Conservation (phyloP, 2,888 invertebrate genomes). For the Camponotus fellah region DNA sequence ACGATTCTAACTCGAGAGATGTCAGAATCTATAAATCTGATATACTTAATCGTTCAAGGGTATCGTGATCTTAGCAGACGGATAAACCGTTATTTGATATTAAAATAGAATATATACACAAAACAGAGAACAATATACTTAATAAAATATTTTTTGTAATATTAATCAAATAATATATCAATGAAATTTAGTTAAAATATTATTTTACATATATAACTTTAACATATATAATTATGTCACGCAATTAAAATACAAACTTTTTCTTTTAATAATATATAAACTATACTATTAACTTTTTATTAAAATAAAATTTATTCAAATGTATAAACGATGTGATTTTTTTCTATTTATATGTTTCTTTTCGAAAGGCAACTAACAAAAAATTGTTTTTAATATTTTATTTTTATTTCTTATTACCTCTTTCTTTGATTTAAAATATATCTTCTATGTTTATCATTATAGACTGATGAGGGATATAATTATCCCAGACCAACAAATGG, state of each 20-base stretch:
- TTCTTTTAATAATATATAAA: not conserved
- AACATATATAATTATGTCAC: not conserved
- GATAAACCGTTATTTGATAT: not conserved
- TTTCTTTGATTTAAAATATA: not conserved
- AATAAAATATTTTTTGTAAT: not conserved
- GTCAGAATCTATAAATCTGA: conserved; percentile 40
- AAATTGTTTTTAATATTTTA: not conserved
- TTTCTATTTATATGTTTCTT: not conserved
- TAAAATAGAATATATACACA: not conserved
- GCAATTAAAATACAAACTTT: not conserved
- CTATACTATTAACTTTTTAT: not conserved
- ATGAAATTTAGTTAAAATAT: not conserved
- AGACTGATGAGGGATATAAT: conserved; percentile 91
- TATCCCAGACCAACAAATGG: conserved; percentile 91
- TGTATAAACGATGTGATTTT: not conserved
- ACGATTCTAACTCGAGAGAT: conserved; percentile 14
- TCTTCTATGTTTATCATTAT: not conserved
- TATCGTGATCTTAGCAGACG: not conserved
- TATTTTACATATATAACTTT: not conserved
- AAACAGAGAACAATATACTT: not conserved
- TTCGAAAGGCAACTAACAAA: not conserved
- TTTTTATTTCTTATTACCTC: not conserved
- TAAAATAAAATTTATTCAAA: not conserved
- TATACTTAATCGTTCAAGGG: conserved; percentile 40
- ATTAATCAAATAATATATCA: not conserved